Base-by-base conservation (phyloP, 2,797 vertebrate species). In the Muraenolepis orangiensis region DNA sequence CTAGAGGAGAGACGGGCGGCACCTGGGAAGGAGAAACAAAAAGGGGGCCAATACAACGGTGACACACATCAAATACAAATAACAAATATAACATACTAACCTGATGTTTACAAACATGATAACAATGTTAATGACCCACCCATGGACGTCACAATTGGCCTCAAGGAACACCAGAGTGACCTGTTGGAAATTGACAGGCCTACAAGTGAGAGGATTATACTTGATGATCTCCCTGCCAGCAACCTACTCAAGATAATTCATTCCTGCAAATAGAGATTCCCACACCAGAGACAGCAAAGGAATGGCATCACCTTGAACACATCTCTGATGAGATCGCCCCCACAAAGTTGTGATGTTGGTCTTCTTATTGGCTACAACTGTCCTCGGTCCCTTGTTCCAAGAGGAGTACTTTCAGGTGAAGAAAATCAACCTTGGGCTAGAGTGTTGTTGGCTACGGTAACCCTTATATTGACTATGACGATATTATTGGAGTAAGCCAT, bases 181-280 rank as follows among this genome's bases (percentile, higher is more conserved):
- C 7, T 77, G 80, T 16, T 3, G 8, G 13, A 82, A 67, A 38
- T 1, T 77, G 4, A 51, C 70, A 28, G 73, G 74, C 18, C 1
- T 84, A 20, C 82, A 82, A 77, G 72, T 78, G 20, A n/a, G n/a
- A n/a, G n/a, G n/a, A n/a, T n/a, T n/a, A n/a, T n/a, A n/a, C n/a
- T n/a, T 68, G 18, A 72, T 46, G 6, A 82, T 81, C 12, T 18
- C 66, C 14, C 71, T 84, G 8, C 78, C 71, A 70, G 70, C 61
- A 2, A 80, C 38, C 0, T 80, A 79, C 23, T n/a, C 72, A 36
- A 77, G 73, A 77, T 66, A 74, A 0, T 76, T 72, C 2, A 80
- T 80, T 0, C 72, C 78, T 4, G 76, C 70, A 31, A 80, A 76
- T 18, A 46, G 80, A 80, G 16, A 81, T 84, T 18, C 36, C 73